phyloP scores from a whole-genome alignment of 1,140 invertebrate genomes.

The Colletes latitarsis region DNA sequence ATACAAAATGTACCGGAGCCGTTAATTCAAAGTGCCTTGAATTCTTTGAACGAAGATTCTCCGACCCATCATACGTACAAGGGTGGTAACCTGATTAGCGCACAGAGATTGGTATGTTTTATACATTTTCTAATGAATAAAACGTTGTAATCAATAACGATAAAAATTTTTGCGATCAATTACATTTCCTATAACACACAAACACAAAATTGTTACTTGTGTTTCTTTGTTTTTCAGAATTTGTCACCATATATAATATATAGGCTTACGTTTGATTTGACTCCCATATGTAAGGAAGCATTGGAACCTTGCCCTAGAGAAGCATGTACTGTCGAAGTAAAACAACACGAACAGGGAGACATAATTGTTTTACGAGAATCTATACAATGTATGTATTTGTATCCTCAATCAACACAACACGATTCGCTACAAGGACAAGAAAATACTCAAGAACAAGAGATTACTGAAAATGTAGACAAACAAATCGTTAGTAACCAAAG shows the following conservation, averaged over 20 bases:
- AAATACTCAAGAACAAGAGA: slow-evolving; percentile 50
- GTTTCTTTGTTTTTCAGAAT: slow-evolving; percentile 62
- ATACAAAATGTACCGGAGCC: slow-evolving; percentile 54
- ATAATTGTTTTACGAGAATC: slow-evolving; percentile 68
- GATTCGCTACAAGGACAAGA: slow-evolving; percentile 57
- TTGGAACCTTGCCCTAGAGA: slow-evolving; percentile 68
- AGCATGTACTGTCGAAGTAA: slow-evolving; percentile 72
- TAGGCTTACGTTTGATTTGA: slow-evolving; percentile 71
- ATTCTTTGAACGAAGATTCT: slow-evolving; percentile 69
- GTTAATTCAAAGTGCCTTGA: slow-evolving; percentile 67
- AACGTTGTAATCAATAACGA: neutral
- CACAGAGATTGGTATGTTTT: slow-evolving; percentile 71
- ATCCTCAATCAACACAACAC: slow-evolving; percentile 61
- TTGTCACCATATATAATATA: slow-evolving; percentile 69
- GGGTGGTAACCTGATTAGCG: slow-evolving; percentile 70
- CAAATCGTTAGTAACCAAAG: slow-evolving; percentile 68
- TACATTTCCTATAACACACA: neutral
- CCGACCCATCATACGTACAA: slow-evolving; percentile 69
- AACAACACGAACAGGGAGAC: slow-evolving; percentile 65
- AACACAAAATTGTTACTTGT: neutral
- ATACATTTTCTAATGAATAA: neutral
- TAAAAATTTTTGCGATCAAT: neutral
- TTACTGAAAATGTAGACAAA: slow-evolving; percentile 70
- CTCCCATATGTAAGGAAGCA: slow-evolving; percentile 64
- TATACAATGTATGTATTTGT: slow-evolving; percentile 72